Evolutionary conservation across 2,113 vertebrate genomes (phyloP).

Genomic region (Polypterus bichir): DNA sequence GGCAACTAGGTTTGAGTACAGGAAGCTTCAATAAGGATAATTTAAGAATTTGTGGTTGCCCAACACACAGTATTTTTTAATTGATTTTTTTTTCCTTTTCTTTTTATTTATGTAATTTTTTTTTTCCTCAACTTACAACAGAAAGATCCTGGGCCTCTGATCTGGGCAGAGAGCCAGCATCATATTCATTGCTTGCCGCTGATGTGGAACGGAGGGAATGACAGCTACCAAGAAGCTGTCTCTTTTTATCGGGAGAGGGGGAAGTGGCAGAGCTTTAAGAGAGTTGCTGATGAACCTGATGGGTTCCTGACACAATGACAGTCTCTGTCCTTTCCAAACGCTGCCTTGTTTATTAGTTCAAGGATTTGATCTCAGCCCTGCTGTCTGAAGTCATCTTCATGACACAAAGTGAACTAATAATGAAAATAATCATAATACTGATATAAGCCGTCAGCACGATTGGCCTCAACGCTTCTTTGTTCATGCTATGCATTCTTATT

Average conservation of each 20-base stretch:
- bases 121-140: slow-evolving; percentile 42
- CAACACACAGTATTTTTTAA: slow-evolving; percentile 22
- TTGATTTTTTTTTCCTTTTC: slow-evolving; percentile 41
- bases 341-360: background rate
- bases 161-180: slow-evolving; percentile 49
- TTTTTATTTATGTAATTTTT: slow-evolving; percentile 12
- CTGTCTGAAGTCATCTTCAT: background rate
- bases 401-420: background rate
- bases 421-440: background rate
- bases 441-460: background rate
- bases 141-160: slow-evolving; percentile 35
- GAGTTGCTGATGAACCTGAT: slow-evolving; percentile 32
- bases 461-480: too few relatives aligned
- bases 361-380: background rate
- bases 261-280: slow-evolving; percentile 10
- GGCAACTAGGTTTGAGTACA: too few relatives aligned
- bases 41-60: background rate
- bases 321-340: slow-evolving; percentile 33
- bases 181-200: slow-evolving; percentile 45
- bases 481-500: too few relatives aligned
- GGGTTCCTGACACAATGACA: slow-evolving; percentile 43
- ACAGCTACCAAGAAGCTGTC: slow-evolving; percentile 31
- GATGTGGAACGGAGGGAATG: slow-evolving; percentile 58
- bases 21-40: too few relatives aligned
- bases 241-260: slow-evolving; percentile 1